A percentile compares a stretch with the other conserved stretches of the same genome.
Evolutionary conservation across 2,797 vertebrate genomes (phyloP).

Genomic region (Chaetophractus vellerosus): DNA sequence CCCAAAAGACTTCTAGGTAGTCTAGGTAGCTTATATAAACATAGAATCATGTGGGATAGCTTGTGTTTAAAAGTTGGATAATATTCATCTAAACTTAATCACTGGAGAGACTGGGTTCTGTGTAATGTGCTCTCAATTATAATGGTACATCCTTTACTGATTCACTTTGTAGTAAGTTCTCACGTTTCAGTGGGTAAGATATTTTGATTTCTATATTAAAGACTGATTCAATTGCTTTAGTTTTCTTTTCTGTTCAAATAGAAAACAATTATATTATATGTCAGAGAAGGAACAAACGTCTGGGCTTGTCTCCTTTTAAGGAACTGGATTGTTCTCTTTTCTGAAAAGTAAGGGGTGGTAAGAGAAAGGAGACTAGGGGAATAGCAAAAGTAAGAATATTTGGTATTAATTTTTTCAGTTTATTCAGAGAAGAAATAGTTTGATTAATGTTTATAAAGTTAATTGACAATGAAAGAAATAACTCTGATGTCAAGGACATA

Average conservation of each 20-base stretch:
- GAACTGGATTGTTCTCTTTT: not conserved
- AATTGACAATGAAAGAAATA: conserved; percentile 9
- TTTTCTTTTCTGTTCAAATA: not conserved
- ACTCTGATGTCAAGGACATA: not conserved
- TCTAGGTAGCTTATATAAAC: not conserved
- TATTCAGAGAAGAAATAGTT: conserved; percentile 5
- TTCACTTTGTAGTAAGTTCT: not conserved
- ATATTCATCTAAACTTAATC: not conserved
- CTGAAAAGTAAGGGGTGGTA: not conserved
- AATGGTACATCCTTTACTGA: not conserved
- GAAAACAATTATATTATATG: not conserved
- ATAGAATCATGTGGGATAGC: not conserved
- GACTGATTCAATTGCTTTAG: not conserved
- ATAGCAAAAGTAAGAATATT: not conserved
- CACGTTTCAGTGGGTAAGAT: not conserved
- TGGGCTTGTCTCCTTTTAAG: not conserved
- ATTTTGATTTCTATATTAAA: not conserved
- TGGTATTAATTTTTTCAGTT: not conserved
- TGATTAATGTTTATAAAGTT: not conserved
- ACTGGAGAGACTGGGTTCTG: not conserved
- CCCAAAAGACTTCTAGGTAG: not conserved
- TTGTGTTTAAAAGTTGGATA: not conserved
- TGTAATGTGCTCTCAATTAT: not conserved
- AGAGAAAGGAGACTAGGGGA: not conserved
- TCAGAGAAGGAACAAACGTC: not conserved